Evolutionary conservation across 2,797 vertebrate genomes (phyloP).

Genomic region (Mus minutoides): DNA sequence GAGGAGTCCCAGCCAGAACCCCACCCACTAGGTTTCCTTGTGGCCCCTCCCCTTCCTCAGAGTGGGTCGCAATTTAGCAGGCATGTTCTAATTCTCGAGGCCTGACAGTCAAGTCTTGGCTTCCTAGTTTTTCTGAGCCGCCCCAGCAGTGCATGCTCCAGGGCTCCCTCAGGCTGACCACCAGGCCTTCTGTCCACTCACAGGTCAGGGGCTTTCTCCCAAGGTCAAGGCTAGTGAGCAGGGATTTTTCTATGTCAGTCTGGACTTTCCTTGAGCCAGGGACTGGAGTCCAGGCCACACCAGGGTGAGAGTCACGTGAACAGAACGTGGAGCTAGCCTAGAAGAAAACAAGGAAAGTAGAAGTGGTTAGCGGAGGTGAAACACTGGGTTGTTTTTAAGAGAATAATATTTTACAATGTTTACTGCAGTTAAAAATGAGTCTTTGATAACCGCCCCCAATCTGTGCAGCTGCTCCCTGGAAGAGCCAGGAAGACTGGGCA

Average conservation of each 20-base stretch:
- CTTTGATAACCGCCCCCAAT: background rate
- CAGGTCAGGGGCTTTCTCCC: background rate
- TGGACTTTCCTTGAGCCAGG: background rate
- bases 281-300: background rate
- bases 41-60: background rate
- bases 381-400: background rate
- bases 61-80: background rate
- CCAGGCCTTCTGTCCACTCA: background rate
- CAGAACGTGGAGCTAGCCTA: background rate
- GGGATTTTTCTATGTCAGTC: background rate
- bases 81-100: background rate
- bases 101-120: too few relatives aligned
- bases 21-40: background rate
- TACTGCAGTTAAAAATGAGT: background rate
- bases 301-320: background rate
- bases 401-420: background rate
- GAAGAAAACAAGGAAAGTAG: background rate
- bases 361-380: background rate
- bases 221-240: background rate
- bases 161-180: background rate
- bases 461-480: background rate
- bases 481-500: background rate
- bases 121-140: background rate
- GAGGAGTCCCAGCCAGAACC: background rate
- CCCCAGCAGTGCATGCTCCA: rapidly evolving